Evolutionary conservation across 2,888 invertebrate species (phyloP), one percentile per base, ranked within the genome.

Genomic region (Eupithecia subumbrata): DNA sequence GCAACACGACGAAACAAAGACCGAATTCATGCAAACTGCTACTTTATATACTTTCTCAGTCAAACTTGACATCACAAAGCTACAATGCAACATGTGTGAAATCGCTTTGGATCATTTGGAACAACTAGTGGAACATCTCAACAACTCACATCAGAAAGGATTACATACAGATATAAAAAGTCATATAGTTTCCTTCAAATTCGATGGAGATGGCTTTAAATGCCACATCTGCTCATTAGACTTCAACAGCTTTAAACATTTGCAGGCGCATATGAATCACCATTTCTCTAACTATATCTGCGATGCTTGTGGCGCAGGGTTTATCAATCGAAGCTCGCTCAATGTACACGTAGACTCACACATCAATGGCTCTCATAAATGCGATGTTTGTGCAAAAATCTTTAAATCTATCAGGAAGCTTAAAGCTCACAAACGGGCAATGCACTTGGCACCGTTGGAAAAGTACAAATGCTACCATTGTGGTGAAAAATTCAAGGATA

Each of bases 21-120:
- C 63, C 11, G 71, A 56, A 22, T 77, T 76, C 66, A 82, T 84
- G 69, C 70, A 75, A 52, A 73, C 52, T 5, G 78, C 74, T 22
- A 75, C 72, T n/a, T 30, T 77, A 18, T 63, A 69, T 2, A 73
- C 74, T 73, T 80, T 76, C 81, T 83, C 85, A 11, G 87, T 89
- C 0, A 91, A 89, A 82, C 78, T 93, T 0, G 93, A 93, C 48
- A 88, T 92, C 12, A 92, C 93, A 0, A 81, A 74, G 0, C 79
- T 92, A 1, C 76, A 79, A 16, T 93, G 93, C 73, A 87, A 81
- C 40, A 80, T 90, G 22, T 92, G 93, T 71, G 79, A 77, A 60
- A 69, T 63, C 2, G 68, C 79, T 25, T 63, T 86, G 0, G 76
- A 80, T 1, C 77, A 80, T 25, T 48, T 90, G 1, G 82, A 86